phyloP scores from a whole-genome alignment of 1,140 invertebrate species.

The Apis florea region DNA sequence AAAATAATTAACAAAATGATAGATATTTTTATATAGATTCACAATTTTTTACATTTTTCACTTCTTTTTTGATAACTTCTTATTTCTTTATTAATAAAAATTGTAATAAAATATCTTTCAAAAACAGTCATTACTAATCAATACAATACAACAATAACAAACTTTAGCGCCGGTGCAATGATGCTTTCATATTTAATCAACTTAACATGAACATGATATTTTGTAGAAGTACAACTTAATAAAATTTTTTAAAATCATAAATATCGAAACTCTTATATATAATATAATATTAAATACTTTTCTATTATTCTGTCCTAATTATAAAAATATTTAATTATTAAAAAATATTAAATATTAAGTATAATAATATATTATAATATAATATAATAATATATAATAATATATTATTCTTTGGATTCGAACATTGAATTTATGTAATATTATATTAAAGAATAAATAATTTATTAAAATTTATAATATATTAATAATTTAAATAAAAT shows the following conservation, averaged over 20 bases:
- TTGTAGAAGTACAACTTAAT: background rate
- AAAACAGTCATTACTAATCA: constrained; percentile 57
- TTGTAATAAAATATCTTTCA: background rate
- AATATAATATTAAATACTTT: too few relatives aligned
- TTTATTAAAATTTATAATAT: background rate
- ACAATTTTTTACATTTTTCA: background rate
- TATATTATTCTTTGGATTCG: too few relatives aligned
- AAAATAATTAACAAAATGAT: constrained; percentile 4
- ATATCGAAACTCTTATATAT: too few relatives aligned
- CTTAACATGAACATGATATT: constrained; percentile 18
- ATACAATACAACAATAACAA: constrained; percentile 63
- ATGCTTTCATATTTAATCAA: constrained; percentile 40
- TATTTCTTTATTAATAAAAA: constrained; percentile 45
- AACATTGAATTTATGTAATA: background rate
- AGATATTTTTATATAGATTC: constrained; percentile 8
- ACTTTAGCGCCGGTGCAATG: constrained; percentile 62
- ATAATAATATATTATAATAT: background rate
- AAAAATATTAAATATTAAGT: background rate
- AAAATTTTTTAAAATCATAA: background rate
- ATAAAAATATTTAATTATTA: background rate
- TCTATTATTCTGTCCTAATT: too few relatives aligned
- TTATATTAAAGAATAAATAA: background rate
- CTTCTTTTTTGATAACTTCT: constrained; percentile 20
- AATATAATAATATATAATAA: too few relatives aligned
- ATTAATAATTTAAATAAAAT: background rate